Conservation (phyloP, 1,140 invertebrate species). For the Pectinophora gossypiella region DNA sequence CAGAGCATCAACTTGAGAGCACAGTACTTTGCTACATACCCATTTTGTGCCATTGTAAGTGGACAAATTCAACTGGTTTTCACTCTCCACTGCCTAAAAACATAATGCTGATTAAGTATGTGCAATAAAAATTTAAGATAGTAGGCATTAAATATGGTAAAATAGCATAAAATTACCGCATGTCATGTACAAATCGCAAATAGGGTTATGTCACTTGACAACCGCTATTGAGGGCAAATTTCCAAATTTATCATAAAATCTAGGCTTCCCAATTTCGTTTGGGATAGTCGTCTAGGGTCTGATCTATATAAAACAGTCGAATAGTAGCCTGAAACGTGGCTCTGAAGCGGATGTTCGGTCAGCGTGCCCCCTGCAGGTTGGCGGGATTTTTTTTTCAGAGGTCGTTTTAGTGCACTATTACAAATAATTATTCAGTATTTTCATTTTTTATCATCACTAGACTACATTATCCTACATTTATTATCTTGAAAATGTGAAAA, state of each 20-base stretch:
- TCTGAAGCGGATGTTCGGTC: conserved; percentile 28
- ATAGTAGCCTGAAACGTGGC: conserved; percentile 26
- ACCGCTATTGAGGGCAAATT: conserved; percentile 46
- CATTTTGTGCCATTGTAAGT: conserved; percentile 61
- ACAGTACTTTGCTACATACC: conserved; percentile 49
- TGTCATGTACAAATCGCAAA: conserved; percentile 67
- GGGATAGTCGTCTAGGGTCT: conserved; percentile 9
- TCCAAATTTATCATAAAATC: conserved; percentile 27
- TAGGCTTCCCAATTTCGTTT: conserved; percentile 20
- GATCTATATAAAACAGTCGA: conserved; percentile 8
- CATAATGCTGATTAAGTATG: conserved; percentile 29
- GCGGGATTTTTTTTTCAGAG: conserved; percentile 60
- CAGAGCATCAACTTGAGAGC: conserved; percentile 23
- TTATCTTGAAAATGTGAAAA: conserved; percentile 33
- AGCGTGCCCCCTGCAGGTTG: conserved; percentile 69
- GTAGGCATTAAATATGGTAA: conserved; percentile 23
- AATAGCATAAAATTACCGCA: conserved; percentile 63
- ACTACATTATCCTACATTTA: conserved; percentile 32
- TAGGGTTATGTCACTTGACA: conserved; percentile 74
- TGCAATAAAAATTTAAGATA: conserved; percentile 6
- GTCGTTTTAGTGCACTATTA: conserved; percentile 28
- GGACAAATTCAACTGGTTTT: conserved; percentile 28
- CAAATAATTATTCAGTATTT: conserved; percentile 22
- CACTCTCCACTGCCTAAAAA: conserved; percentile 42
- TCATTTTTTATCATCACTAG: conserved; percentile 29